phyloP scores from a whole-genome alignment of 1,140 invertebrate genomes.

The Magallana gigas region DNA sequence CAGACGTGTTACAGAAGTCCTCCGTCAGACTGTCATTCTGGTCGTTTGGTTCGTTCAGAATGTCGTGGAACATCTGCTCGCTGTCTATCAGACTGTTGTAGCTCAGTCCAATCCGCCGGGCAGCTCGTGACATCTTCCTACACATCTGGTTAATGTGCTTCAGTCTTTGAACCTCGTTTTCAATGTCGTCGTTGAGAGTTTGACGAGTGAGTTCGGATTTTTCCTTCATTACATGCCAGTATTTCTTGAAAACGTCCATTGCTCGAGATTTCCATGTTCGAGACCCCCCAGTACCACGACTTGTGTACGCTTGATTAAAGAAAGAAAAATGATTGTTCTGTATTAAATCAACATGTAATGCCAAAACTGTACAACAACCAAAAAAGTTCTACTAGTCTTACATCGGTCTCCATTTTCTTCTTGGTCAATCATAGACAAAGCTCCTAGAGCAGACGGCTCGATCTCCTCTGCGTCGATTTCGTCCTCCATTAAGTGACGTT shows the following conservation, averaged over 20 bases:
- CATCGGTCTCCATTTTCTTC: slow-evolving; percentile 48
- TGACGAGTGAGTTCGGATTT: slow-evolving; percentile 41
- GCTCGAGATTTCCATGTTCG: slow-evolving; percentile 51
- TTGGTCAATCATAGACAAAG: slow-evolving; percentile 47
- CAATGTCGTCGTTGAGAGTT: slow-evolving; percentile 55
- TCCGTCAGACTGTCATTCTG: slow-evolving; percentile 52
- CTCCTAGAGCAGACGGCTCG: slow-evolving; percentile 40
- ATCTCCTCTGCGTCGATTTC: slow-evolving; percentile 49
- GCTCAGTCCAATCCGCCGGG: slow-evolving; percentile 52
- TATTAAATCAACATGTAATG: neutral
- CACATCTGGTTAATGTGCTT: slow-evolving; percentile 56
- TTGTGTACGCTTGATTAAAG: neutral
- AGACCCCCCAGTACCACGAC: neutral
- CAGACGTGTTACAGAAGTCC: slow-evolving; percentile 51
- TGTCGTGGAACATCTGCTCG: slow-evolving; percentile 53
- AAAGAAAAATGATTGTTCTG: neutral
- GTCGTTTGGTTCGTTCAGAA: slow-evolving; percentile 49
- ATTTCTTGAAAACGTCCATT: slow-evolving; percentile 59
- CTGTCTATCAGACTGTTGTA: slow-evolving; percentile 54
- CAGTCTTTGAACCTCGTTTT: slow-evolving; percentile 54
- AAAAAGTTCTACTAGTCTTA: neutral
- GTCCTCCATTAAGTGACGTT: slow-evolving; percentile 38
- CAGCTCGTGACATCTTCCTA: slow-evolving; percentile 55
- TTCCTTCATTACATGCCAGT: slow-evolving; percentile 58
- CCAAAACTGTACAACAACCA: neutral